Percentiles rank a stretch among this genome's conserved stretches.
Evolutionary conservation across 2,797 vertebrate species (phyloP).

Genomic region (Podarcis siculus): DNA sequence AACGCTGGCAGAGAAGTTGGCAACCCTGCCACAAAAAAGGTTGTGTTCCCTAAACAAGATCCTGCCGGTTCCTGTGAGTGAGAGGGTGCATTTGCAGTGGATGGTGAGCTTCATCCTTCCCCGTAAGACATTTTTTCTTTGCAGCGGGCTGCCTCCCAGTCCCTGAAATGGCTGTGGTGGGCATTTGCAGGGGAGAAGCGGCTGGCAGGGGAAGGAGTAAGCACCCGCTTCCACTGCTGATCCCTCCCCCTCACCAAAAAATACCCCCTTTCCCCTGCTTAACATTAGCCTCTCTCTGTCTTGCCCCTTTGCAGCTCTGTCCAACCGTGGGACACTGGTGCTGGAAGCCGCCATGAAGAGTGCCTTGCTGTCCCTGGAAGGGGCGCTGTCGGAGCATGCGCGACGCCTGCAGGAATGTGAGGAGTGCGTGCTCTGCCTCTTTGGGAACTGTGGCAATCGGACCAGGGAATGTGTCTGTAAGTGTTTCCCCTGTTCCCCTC

Average conservation of each 20-base stretch:
- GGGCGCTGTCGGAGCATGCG: slow-evolving; percentile 78
- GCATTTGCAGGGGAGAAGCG: not conserved
- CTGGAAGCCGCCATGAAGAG: slow-evolving; percentile 88
- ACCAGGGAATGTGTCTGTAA: slow-evolving; percentile 73
- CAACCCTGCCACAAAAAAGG: not conserved
- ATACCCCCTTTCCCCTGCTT: not conserved
- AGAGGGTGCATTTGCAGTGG: not conserved
- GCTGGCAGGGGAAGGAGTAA: not conserved
- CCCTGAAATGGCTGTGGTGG: not conserved
- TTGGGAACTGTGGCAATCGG: slow-evolving; percentile 84
- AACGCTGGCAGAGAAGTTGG: not conserved
- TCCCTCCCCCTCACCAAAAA: too few species aligned
- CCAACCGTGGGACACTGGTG: slow-evolving; percentile 89
- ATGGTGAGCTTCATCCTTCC: too few species aligned
- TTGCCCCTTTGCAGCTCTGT: slow-evolving; percentile 81
- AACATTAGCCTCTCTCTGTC: not conserved
- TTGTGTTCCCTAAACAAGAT: not conserved
- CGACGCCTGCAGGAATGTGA: slow-evolving; percentile 76
- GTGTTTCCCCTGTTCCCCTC: rapidly evolving
- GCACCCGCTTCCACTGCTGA: too few species aligned
- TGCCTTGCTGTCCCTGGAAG: slow-evolving; percentile 83
- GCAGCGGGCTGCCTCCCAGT: not conserved
- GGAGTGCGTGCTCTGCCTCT: slow-evolving; percentile 84
- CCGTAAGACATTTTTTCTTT: too few species aligned
- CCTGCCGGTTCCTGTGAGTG: too few species aligned